phyloP scores from a whole-genome alignment of 2,113 vertebrate species.

The Parotia lawesii region DNA sequence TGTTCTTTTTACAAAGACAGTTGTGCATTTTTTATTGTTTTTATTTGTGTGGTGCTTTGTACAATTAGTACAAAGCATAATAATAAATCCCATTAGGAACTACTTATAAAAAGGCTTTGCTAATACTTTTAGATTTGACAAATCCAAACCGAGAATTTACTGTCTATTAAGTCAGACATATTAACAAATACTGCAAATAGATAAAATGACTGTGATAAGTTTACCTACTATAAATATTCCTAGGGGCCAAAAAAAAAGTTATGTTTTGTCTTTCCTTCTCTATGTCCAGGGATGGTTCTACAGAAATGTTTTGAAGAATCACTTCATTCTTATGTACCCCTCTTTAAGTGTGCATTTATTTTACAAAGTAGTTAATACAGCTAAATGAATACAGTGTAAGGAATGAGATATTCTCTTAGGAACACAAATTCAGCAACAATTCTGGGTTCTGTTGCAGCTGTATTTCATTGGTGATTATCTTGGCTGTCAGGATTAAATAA shows the following conservation, averaged over 20 bases:
- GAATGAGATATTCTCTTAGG: background rate
- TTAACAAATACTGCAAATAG: background rate
- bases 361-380: background rate
- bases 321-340: background rate
- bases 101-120: background rate
- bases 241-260: background rate
- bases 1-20: background rate
- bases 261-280: background rate
- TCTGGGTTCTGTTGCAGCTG: background rate
- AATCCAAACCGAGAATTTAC: background rate
- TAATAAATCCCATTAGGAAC: background rate
- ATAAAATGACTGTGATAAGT: background rate
- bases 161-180: background rate
- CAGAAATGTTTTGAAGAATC: background rate
- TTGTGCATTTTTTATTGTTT: background rate
- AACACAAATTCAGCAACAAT: background rate
- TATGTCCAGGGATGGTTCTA: background rate
- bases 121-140: background rate
- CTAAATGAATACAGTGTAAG: background rate
- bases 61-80: background rate
- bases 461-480: background rate
- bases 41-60: background rate
- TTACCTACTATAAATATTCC: background rate
- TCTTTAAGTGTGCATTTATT: background rate
- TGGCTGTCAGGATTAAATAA: background rate